Percentiles rank a stretch among this genome's conserved stretches.
Conservation (phyloP, 2,797 vertebrate genomes). For the Holocentrus rufus region DNA sequence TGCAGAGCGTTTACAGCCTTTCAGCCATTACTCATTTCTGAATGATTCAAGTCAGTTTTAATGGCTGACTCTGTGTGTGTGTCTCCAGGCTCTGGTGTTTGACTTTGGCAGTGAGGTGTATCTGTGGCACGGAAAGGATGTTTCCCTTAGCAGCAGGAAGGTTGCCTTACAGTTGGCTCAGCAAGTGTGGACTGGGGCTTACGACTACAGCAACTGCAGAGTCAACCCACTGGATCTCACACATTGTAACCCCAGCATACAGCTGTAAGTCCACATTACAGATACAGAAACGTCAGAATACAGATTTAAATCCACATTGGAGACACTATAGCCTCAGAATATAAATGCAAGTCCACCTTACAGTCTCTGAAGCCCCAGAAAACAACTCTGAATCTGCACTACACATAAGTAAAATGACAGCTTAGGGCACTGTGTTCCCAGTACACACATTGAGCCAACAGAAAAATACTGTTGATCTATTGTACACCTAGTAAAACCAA, state of each 20-base stretch:
- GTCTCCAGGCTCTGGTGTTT: constrained; percentile 82
- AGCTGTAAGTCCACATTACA: constrained; percentile 67
- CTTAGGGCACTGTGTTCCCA: constrained; percentile 41
- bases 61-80: constrained; percentile 5
- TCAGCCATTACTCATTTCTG: no score
- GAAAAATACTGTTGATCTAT: background rate
- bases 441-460: background rate
- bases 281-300: background rate
- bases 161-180: constrained; percentile 82
- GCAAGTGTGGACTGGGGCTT: constrained; percentile 83
- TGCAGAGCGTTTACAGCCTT: no score
- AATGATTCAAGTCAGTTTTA: background rate
- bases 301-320: background rate
- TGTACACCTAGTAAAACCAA: constrained; percentile 15
- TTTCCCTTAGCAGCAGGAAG: constrained; percentile 70
- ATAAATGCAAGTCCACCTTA: constrained; percentile 36
- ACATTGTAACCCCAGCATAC: constrained; percentile 62
- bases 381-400: constrained; percentile 66
- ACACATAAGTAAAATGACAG: constrained; percentile 31
- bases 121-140: constrained; percentile 83
- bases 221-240: constrained; percentile 84
- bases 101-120: constrained; percentile 87
- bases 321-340: constrained; percentile 33
- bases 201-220: constrained; percentile 85
- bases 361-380: background rate